phyloP scores from a whole-genome alignment of 2,888 invertebrate genomes.

The Macrophya alboannulata region DNA sequence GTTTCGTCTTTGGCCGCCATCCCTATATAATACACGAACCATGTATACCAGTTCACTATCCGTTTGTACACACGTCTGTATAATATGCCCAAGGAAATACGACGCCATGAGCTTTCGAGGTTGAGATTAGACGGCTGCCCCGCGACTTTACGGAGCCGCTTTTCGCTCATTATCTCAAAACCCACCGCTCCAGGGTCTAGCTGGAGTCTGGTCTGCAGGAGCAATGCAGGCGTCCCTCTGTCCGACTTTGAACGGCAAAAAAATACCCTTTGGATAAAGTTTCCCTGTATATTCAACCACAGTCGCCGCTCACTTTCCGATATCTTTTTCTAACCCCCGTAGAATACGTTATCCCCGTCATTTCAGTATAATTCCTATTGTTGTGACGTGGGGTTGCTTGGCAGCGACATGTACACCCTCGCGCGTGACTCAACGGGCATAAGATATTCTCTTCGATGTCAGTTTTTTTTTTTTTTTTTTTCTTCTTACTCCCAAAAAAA shows the following conservation, averaged over 20 bases:
- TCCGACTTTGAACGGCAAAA: slow-evolving; percentile 37
- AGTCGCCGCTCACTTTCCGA: slow-evolving; percentile 4
- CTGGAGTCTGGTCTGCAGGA: not conserved
- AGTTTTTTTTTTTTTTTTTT: not conserved
- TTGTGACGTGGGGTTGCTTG: slow-evolving; percentile 37
- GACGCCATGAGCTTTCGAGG: slow-evolving; percentile 45
- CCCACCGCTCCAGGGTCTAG: slow-evolving; percentile 41
- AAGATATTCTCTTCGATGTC: not conserved
- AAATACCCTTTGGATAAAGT: slow-evolving; percentile 38
- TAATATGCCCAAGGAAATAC: slow-evolving; percentile 13
- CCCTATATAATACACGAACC: slow-evolving; percentile 50
- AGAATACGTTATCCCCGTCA: slow-evolving; percentile 13
- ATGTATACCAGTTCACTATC: not conserved
- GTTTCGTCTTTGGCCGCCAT: slow-evolving; percentile 78
- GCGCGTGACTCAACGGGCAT: not conserved
- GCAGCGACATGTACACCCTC: slow-evolving; percentile 16
- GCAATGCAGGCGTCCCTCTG: slow-evolving; percentile 1
- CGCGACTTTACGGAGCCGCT: slow-evolving; percentile 48
- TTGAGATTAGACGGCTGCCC: slow-evolving; percentile 49
- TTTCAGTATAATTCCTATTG: slow-evolving; percentile 25
- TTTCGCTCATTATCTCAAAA: slow-evolving; percentile 54
- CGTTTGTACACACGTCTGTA: slow-evolving; percentile 16
- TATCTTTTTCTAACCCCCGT: slow-evolving; percentile 22
- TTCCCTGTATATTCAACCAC: not conserved
- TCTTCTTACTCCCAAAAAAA: not conserved